Evolutionary conservation across 2,888 invertebrate genomes (phyloP), one percentile per base, ranked within the genome.

Genomic region (Busseola fusca): DNA sequence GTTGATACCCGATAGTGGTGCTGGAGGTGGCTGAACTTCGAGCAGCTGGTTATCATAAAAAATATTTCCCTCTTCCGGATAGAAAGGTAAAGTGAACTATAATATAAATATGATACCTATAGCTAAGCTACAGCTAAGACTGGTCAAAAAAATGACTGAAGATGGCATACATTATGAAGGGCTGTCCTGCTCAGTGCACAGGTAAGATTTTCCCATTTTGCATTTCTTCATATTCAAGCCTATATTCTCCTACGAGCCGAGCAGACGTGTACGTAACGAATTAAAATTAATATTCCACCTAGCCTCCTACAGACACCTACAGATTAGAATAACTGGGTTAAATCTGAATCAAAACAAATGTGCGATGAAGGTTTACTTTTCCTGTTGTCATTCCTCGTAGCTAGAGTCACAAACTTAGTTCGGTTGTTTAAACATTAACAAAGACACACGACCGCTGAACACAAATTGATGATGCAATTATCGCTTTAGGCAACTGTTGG

Each of bases 401-500:
- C n/a, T n/a, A 48, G 48, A 48, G 63, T 42, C 58, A 45, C 54
- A 70, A 6, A 34, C 34, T 34, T 69, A 52, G 34, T 50, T 67
- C 40, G 30, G 27, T 58, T 57, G 58, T 74, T 74, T 64, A 80
- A 75, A 78, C 68, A 62, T 69, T 70, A 76, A 78, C 79, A 85
- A 81, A 85, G 86, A 85, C 84, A 80, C 81, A 80, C 77, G 83
- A 80, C 84, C 84, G 72, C 82, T 83, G 84, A 87, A 86, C 80
- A 77, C 84, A 86, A 89, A 93, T 91, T 92, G 90, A 91, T 91
- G 92, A 92, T 91, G 90, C 84, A 94, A 94, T 94, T 93, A 94
- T 92, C 92, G 89, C 91, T 90, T 90, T 85, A 90, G 75, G 74
- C 87, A 90, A 89, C 89, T 86, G 88, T 91, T 89, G 88, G 88